Base-by-base conservation (phyloP, 2,113 vertebrate genomes). In the Daphoenositta chrysoptera region DNA sequence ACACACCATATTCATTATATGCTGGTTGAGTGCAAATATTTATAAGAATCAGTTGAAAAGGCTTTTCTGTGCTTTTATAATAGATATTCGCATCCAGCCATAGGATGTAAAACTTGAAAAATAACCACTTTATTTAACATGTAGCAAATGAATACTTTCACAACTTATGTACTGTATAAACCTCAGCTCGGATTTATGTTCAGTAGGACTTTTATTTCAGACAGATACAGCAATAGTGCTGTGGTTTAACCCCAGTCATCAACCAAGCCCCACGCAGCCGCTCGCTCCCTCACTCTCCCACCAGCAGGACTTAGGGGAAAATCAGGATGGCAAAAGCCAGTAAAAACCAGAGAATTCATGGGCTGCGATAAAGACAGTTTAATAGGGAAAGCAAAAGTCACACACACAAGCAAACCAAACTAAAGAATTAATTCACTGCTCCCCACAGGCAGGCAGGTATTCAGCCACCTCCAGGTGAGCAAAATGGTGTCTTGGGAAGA, bases 221-320 rank as follows among this genome's bases (percentile, higher is more conserved):
- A 70, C 3, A 66, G 26, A 47, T 30, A 30, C 19, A 39, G 14
- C 31, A 66, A 11, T 7, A 63, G 15, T 24, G 60, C 23, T 51
- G 15, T 17, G 19, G 5, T 51, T 44, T 45, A 53, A 53, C 24
- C 33, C 18, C 45, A 66, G 53, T 20, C 37, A 45, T 58, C 28
- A 39, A 14, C 27, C 15, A 45, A 73, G 45, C 6, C 19, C 7
- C 19, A 20, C 1, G 0, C 20, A 60, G 39, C 10, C 1, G 0
- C 8, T 51, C 0, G 0, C 13, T 45, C 19, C 3, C 33, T 73
- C 28, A 21, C 5, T 51, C 11, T 16, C 37, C 23, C 33, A 66
- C 10, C 13, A 58, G 18, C 10, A 30, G 40, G 13, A 37, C 6
- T 45, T 28, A 13, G 15, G 8, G 68, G 6, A 45, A 5, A 44